Base-by-base conservation (phyloP, 2,888 invertebrate genomes). In the Cephus rjabovi region DNA sequence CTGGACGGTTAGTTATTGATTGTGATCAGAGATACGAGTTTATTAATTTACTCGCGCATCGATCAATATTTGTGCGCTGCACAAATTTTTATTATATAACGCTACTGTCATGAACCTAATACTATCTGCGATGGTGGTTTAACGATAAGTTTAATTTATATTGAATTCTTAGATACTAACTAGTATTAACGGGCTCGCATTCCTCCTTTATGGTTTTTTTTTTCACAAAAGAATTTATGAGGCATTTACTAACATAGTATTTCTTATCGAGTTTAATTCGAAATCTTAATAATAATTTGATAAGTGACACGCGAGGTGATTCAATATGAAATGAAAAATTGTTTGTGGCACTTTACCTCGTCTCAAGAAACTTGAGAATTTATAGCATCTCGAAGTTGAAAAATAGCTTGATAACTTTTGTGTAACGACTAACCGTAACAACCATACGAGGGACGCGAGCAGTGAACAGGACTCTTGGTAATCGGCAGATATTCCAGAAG, bases 401-500 rank as follows among this genome's bases (percentile, higher is more conserved):
- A 56, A 23, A 9, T 56, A 56, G 56, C 56, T 56, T 23, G 1
- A 9, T 56, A 56, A 56, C 56, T 56, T 56, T 56, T 23, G 56
- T 23, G 56, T 56, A 9, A 56, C 35, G 12, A 74, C 74, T 74
- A 74, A 74, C 37, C 37, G 81, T 78, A 84, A 85, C 79, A 69
- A 85, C 83, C 87, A 89, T 87, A 85, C 86, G 86, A 88, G 85
- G 86, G 88, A 86, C 89, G 88, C 86, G 81, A 79, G 74, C 80
- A 81, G 83, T 80, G 76, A 85, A 82, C 81, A 81, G 85, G 84
- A 86, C 85, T 85, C 77, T 86, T 88, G 82, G 77, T 88, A 81
- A 85, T 81, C 87, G 79, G 84, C 82, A 91, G 90, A 90, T 90
- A 91, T 92, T 89, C 88, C 91, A 90, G 92, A 92, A 81, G 92